These are phyloP conservation scores for Phalanger gymnotis DNA, from an alignment of 2,797 vertebrate genomes.

Conservation along the genomic window DNA sequence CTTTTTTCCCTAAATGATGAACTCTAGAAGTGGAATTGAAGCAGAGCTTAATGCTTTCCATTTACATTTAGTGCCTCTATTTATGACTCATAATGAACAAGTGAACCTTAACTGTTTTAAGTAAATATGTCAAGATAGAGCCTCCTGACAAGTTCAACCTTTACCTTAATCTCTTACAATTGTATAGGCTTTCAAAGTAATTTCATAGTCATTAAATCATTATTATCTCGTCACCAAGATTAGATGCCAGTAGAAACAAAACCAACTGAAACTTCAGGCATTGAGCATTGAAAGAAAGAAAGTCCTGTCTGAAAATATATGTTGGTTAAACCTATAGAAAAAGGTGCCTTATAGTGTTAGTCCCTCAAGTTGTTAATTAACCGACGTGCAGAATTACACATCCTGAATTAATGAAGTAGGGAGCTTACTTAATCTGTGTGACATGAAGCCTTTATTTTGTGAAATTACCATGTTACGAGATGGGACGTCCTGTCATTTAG, in stretches of 20 bases:
- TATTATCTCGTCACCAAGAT: neutral
- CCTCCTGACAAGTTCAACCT: neutral
- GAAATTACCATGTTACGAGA: neutral
- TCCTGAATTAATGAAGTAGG: neutral
- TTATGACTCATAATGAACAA: neutral
- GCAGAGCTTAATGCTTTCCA: neutral
- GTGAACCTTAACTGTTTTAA: neutral
- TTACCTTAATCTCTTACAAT: neutral
- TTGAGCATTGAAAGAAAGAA: neutral
- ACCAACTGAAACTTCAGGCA: neutral
- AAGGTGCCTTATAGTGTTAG: neutral
- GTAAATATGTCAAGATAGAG: neutral
- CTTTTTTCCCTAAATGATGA: neutral
- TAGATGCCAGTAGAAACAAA: neutral
- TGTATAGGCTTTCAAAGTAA: neutral
- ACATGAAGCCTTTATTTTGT: neutral
- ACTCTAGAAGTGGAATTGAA: neutral
- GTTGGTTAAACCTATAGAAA: neutral
- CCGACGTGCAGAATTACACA: neutral
- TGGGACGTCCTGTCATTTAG: neutral
- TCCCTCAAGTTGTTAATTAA: neutral
- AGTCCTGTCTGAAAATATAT: neutral
- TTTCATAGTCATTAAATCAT: neutral
- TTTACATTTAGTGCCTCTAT: neutral
- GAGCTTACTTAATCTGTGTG: neutral